Conservation (phyloP, 2,888 invertebrate species). For the Chloromyia formosa region DNA sequence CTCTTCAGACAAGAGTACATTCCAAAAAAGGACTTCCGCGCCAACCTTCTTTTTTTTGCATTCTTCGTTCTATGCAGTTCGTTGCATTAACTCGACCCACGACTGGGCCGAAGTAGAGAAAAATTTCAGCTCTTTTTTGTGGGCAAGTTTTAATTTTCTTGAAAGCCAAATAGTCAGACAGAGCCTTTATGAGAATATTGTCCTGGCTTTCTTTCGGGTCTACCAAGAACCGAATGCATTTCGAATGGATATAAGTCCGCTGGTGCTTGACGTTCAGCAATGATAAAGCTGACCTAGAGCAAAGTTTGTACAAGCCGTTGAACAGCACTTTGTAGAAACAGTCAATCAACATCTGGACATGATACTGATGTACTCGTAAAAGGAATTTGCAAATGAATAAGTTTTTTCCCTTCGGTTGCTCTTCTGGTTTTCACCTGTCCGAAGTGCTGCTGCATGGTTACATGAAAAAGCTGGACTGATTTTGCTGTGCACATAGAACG, state of each 20-base stretch:
- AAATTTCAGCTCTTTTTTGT: too few relatives aligned
- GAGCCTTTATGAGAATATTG: neutral
- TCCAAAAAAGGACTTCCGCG: too few relatives aligned
- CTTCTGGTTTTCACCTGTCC: conserved; percentile 25
- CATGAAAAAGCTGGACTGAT: neutral
- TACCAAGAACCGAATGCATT: neutral
- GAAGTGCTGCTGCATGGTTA: neutral
- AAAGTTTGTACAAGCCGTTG: neutral
- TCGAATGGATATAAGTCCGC: neutral
- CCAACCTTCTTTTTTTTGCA: too few relatives aligned
- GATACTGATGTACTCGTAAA: neutral
- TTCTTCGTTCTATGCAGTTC: too few relatives aligned
- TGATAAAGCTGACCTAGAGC: neutral
- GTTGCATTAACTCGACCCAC: too few relatives aligned
- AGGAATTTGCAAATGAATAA: conserved; percentile 24
- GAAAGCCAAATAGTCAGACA: neutral
- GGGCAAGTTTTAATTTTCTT: conserved; percentile 18
- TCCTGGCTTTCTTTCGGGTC: neutral
- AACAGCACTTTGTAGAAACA: conserved; percentile 20
- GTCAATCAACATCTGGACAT: conserved; percentile 33
- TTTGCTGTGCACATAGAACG: conserved; percentile 8
- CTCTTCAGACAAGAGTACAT: too few relatives aligned
- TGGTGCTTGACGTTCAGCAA: neutral
- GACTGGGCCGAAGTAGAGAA: too few relatives aligned
- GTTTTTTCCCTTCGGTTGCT: neutral